A percentile compares a stretch with the other conserved stretches of the same genome.
These are phyloP conservation scores for Silvanus unidentatus DNA, from an alignment of 2,888 invertebrate genomes.

Conservation along the genomic window DNA sequence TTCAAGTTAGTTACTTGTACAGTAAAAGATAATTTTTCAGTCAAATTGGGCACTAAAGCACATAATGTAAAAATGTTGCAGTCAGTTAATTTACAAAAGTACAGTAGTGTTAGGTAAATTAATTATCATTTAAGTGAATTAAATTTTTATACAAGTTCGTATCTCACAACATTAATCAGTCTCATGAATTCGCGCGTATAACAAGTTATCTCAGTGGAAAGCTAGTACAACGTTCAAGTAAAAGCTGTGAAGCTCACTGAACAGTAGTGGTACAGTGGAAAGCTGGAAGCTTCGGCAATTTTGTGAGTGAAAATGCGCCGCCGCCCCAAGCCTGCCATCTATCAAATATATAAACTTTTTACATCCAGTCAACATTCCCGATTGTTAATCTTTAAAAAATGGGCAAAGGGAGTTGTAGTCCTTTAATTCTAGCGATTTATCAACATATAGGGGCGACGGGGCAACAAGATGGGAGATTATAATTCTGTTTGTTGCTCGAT, in stretches of 20 bases:
- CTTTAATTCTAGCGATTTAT: background rate
- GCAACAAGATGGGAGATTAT: background rate
- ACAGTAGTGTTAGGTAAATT: background rate
- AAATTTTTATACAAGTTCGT: background rate
- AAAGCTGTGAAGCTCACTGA: background rate
- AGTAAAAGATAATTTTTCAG: too few relatives aligned
- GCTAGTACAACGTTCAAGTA: background rate
- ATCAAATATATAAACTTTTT: constrained; percentile 36
- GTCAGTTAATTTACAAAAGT: too few relatives aligned
- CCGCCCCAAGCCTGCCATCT: constrained; percentile 34
- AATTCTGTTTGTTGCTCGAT: background rate
- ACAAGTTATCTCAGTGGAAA: background rate
- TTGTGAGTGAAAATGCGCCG: constrained; percentile 27
- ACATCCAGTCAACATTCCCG: constrained; percentile 40
- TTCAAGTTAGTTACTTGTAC: too few relatives aligned
- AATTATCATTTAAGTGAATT: background rate
- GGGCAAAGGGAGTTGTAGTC: too few relatives aligned
- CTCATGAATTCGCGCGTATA: background rate
- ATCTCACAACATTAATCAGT: background rate
- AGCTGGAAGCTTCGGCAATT: background rate
- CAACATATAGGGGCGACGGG: background rate
- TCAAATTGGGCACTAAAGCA: too few relatives aligned
- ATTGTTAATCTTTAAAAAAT: constrained; percentile 28
- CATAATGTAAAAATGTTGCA: too few relatives aligned
- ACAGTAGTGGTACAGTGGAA: background rate